Percentiles rank a stretch among this genome's conserved stretches.
Evolutionary conservation across 2,113 vertebrate genomes (phyloP).

Genomic region (Notarius quadriscutis): DNA sequence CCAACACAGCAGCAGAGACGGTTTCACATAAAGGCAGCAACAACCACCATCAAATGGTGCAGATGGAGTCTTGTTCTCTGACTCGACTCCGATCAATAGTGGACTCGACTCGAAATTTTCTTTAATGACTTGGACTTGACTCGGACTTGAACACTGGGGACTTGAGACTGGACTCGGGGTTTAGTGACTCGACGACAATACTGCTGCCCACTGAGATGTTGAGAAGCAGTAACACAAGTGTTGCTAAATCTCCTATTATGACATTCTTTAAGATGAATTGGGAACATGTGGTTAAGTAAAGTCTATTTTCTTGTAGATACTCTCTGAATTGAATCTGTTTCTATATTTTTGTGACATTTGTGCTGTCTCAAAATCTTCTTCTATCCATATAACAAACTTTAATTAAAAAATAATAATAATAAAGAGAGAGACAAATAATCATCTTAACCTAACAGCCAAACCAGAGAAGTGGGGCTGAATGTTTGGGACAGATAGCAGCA

Average conservation of each 20-base stretch:
- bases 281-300: not conserved
- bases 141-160: too few relatives aligned
- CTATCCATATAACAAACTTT: not conserved
- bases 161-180: too few relatives aligned
- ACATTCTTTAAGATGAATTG: not conserved
- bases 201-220: not conserved
- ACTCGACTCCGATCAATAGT: too few relatives aligned
- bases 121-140: too few relatives aligned
- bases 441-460: not conserved
- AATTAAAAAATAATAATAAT: not conserved
- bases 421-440: not conserved
- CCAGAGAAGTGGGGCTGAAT: not conserved
- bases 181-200: too few relatives aligned
- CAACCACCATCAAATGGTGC: too few relatives aligned
- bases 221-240: not conserved
- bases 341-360: not conserved
- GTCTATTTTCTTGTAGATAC: not conserved
- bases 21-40: too few relatives aligned
- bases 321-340: not conserved
- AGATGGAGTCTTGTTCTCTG: too few relatives aligned
- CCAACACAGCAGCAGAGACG: too few relatives aligned
- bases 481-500: conserved; percentile 15
- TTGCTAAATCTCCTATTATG: not conserved
- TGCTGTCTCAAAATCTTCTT: not conserved
- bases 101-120: too few relatives aligned